phyloP scores from a whole-genome alignment of 2,888 invertebrate species.

The Anaspis maculata region DNA sequence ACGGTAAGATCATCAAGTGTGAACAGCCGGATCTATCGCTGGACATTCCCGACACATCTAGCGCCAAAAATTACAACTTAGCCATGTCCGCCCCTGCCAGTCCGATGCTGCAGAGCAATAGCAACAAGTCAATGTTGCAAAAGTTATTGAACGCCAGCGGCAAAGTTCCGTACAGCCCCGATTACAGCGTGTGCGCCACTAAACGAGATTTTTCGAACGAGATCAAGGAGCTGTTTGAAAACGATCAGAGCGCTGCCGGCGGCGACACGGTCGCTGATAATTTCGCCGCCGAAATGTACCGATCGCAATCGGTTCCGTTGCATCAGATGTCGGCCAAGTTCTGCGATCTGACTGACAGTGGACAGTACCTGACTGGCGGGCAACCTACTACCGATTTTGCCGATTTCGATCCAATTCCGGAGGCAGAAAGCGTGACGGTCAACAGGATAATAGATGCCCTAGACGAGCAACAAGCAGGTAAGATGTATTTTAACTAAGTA shows the following conservation, averaged over 20 bases:
- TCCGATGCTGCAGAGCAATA: constrained; percentile 40
- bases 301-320: constrained; percentile 73
- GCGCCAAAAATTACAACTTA: constrained; percentile 39
- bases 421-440: constrained; percentile 54
- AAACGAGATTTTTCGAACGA: constrained; percentile 43
- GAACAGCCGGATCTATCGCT: constrained; percentile 31
- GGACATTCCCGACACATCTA: constrained; percentile 25
- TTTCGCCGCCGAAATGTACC: constrained; percentile 28
- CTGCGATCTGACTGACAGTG: constrained; percentile 8
- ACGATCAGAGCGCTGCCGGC: no score
- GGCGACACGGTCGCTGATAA: constrained; percentile 44
- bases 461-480: constrained; percentile 44
- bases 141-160: constrained; percentile 45
- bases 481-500: no score
- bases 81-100: constrained; percentile 65
- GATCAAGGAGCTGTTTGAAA: constrained; percentile 54
- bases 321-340: constrained; percentile 20
- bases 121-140: constrained; percentile 35
- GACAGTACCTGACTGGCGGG: constrained; percentile 43
- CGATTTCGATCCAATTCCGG: constrained; percentile 57
- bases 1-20: constrained; percentile 28
- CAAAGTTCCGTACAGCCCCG: constrained; percentile 45
- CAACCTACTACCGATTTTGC: constrained; percentile 61
- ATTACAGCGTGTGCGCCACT: constrained; percentile 34
- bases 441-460: constrained; percentile 59